Base-by-base conservation (phyloP, 2,888 invertebrate genomes). In the Acanthacorydalis orientalis region DNA sequence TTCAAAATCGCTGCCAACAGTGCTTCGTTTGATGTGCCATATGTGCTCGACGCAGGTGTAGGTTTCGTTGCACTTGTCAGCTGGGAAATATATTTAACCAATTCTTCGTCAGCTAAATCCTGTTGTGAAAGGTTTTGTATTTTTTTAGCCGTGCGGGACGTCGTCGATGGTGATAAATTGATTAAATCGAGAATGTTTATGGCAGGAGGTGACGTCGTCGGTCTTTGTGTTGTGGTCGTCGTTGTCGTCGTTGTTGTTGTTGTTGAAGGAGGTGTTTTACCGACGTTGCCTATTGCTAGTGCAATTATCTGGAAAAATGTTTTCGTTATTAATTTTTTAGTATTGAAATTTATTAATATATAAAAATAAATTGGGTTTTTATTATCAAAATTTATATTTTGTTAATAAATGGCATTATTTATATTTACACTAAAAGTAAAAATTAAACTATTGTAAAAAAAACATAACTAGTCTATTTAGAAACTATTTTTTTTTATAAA, bases 1-100 rank as follows among this genome's bases (percentile, higher is more conserved):
- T 81, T 81, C 44, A 83, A 64, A 47, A 82, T 63, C 3, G 80
- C 78, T 1, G 82, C 81, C 31, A 83, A 67, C 51, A 83, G 64
- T 1, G 82, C 82, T 51, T 82, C 82, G 55, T 80, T 76, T 50
- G 74, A 75, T 55, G 75, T 74, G 11, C 78, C 78, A 49, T 70
- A 75, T 11, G 59, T 60, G 8, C 60, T 54, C 1, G 59, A 53
- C 2, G 58, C 51, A 7, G 59, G 52, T 2, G 60, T 55, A 9
- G 57, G 51, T 1, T 60, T 53, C 2, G 57, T 54, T 41, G 57
- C 52, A 31, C 57, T 56, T 16, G 53, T 59, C 9, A 37, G 47
- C 52, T 9, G 52, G 44, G 32, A 50, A 45, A n/a, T 38, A 39
- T 16, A 31, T 15, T 50, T 35, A 34, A 55, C 70, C 70, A 8